These are phyloP conservation scores for Thalassaphorura encarpata DNA, from an alignment of 1,140 invertebrate genomes.

Conservation along the genomic window DNA sequence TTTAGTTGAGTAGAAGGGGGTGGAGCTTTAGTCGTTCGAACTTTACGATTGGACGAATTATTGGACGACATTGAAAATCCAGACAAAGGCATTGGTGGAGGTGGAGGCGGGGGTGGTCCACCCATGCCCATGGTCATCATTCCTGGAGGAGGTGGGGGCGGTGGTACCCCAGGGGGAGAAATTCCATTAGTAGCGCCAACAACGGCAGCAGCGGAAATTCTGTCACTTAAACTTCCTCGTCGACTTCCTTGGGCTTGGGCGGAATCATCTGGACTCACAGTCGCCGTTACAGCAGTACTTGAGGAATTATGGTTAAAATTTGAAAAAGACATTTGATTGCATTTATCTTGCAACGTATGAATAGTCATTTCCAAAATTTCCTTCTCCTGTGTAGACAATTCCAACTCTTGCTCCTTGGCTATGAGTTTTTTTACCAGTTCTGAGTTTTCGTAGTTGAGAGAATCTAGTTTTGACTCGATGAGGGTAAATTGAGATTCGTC, in stretches of 20 bases:
- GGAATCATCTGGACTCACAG: not conserved
- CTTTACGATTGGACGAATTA: conserved; percentile 43
- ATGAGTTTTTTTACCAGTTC: conserved; percentile 73
- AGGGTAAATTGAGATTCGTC: not conserved
- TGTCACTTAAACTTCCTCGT: conserved; percentile 15
- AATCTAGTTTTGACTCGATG: conserved; percentile 56
- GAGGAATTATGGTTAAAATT: not conserved
- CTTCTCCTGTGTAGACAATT: conserved; percentile 77
- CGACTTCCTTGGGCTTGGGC: conserved; percentile 35
- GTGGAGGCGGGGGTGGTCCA: conserved; percentile 35
- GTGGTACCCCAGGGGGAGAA: no score
- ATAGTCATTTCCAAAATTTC: conserved; percentile 36
- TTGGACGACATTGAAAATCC: not conserved
- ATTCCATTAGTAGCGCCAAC: no score
- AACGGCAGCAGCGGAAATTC: conserved; percentile 28
- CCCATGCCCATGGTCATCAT: not conserved
- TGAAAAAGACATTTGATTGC: not conserved
- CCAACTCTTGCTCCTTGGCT: conserved; percentile 88
- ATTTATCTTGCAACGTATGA: not conserved
- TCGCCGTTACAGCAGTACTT: not conserved
- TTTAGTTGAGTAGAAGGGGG: conserved; percentile 79
- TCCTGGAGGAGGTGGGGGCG: conserved; percentile 29
- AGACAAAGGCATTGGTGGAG: conserved; percentile 36
- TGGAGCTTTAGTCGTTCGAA: conserved; percentile 65
- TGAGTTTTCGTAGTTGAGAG: conserved; percentile 76